phyloP scores from a whole-genome alignment of 2,797 vertebrate species.

The Dromococcyx pavoninus region DNA sequence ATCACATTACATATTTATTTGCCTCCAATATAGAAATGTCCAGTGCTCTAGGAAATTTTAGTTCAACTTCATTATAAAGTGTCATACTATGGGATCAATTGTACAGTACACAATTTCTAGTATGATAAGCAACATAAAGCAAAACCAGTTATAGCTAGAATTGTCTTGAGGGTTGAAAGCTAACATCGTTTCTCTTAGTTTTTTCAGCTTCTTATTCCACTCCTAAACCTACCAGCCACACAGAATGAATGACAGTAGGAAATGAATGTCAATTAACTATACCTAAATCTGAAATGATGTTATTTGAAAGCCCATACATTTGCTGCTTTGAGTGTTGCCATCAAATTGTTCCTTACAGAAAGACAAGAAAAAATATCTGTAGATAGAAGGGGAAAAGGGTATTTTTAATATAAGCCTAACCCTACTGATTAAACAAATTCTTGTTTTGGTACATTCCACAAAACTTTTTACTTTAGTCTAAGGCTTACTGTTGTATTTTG shows the following conservation, averaged over 20 bases:
- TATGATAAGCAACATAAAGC: neutral
- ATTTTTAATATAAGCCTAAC: neutral
- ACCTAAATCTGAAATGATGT: neutral
- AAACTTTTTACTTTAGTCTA: neutral
- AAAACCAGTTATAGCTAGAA: neutral
- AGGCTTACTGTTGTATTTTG: neutral
- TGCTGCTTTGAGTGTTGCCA: neutral
- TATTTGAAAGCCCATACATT: neutral
- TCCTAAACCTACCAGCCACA: neutral
- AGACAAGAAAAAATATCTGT: neutral
- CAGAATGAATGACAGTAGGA: neutral
- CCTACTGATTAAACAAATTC: neutral
- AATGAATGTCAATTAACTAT: neutral
- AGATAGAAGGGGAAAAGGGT: neutral
- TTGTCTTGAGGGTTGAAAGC: neutral
- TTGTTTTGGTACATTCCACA: neutral
- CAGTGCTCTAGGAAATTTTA: neutral
- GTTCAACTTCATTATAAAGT: neutral
- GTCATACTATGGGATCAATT: neutral
- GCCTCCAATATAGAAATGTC: neutral
- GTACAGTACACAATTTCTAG: neutral
- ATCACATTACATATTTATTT: neutral
- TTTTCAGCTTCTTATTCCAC: neutral
- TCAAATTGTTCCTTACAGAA: neutral
- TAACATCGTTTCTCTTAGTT: neutral